Base-by-base conservation (phyloP, 1,140 invertebrate species). In the Chironomus tepperi region DNA sequence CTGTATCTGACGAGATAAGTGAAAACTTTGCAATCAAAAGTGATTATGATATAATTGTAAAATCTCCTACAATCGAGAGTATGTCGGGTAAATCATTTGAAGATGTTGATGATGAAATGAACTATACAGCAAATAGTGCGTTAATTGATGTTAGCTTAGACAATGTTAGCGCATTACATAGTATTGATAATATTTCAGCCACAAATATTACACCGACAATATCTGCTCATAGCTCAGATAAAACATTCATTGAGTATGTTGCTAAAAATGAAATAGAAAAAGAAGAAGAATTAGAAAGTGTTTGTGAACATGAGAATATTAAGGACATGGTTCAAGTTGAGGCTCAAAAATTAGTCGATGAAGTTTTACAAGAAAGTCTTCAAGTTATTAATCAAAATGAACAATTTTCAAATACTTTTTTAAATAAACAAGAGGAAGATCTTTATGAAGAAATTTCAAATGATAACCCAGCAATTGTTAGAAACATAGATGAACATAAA, bases 31-130 rank as follows among this genome's bases (percentile, higher is more conserved):
- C 81, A 24, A 82, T 82, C 19, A 82, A 80, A 75, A 82, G 81
- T 75, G 81, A 82, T 75, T 78, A 81, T 78, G 77, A 74, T 75
- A 80, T 81, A 74, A 78, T 81, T 75, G 79, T 82, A 74, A 82
- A 82, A 76, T 82, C 81, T 77, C 81, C 81, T 74, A 82, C 81
- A 34, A 82, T 82, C 78, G 81, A 82, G 77, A 82, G 81, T 73
- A 81, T 82, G 80, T 82, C 81, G 42, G 81, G 81, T 74, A 82
- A 81, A 80, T 82, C 81, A 75, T 82, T 82, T 75, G 81, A 82
- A 77, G 81, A 82, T 77, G 81, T 70, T 70, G 65, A 70, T 70
- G 65, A 70, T 21, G 16, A 70, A 9, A 19, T 19, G 0, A 21
- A 19, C 18, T 70, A 70, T 70, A 2, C n/a, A 15, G 12, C 10